Evolutionary conservation across 2,797 vertebrate genomes (phyloP), one percentile per base, ranked within the genome.

Genomic region (Cirrhinus molitorella): DNA sequence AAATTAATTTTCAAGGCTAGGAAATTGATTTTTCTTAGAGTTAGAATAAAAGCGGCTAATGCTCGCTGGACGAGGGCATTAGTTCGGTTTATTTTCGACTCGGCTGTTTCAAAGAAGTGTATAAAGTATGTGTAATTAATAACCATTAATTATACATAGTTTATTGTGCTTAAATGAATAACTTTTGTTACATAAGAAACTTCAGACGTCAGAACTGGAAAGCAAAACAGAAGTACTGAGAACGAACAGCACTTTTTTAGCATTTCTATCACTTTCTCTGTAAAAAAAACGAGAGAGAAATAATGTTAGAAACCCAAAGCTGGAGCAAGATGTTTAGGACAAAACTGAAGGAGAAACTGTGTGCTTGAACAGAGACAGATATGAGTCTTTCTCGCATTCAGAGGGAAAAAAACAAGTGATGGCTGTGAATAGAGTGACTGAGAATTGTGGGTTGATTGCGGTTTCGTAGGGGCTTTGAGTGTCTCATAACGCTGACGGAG

Each of bases 241-340:
- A n/a, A n/a, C n/a, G n/a, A n/a, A n/a, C n/a, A n/a, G n/a, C n/a
- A n/a, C n/a, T n/a, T n/a, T n/a, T n/a, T n/a, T n/a, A n/a, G n/a
- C n/a, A 34, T 57, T 12, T 57, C 16, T 34, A 19, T 34, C 28
- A 61, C 57, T 61, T 5, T 31, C 72, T 84, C 91, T 57, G 87
- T 81, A n/a, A 91, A 94, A 81, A 40, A 94, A 93, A 76, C 90
- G 90, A 87, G 6, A 34, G 31, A 66, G 31, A 14, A 7, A 19
- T 21, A 53, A 53, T 19, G 19, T 9, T 28, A 10, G 28, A 65
- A 9, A 9, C 17, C 16, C 31, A 21, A 28, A 66, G 61, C 31
- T 66, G 61, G 59, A 63, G 59, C 59, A 31, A 34, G 31, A 34
- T 4, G 4, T 2, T 2, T 34, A 4, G 55, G 10, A 12, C 10